Evolutionary conservation across 2,797 vertebrate genomes (phyloP).

Genomic region (Lerista edwardsae): DNA sequence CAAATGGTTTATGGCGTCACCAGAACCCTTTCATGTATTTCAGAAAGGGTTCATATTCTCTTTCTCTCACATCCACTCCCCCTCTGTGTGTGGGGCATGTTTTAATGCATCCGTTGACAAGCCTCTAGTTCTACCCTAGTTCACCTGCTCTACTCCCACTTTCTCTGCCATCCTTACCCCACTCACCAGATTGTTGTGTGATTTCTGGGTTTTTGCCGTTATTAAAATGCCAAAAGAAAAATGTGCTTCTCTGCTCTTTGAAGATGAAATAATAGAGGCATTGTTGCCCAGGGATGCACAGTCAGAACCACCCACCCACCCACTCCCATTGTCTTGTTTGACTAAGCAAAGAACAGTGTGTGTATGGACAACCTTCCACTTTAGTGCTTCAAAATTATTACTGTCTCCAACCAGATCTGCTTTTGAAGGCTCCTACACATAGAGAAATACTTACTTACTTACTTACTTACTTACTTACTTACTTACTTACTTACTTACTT

Average conservation of each 20-base stretch:
- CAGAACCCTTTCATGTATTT: not conserved
- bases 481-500: too few species aligned
- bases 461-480: too few species aligned
- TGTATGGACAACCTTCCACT: too few species aligned
- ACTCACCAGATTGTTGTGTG: not conserved
- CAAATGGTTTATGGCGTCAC: slow-evolving; percentile 60
- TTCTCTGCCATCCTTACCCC: not conserved
- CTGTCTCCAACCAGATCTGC: too few species aligned
- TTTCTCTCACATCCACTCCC: not conserved
- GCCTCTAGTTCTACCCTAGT: not conserved
- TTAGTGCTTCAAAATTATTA: too few species aligned
- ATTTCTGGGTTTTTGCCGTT: not conserved
- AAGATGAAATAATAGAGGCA: not conserved
- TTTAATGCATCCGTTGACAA: not conserved
- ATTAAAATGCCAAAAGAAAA: not conserved
- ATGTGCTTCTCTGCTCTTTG: not conserved
- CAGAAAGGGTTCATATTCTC: slow-evolving; percentile 11
- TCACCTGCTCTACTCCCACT: not conserved
- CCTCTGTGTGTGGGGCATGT: not conserved
- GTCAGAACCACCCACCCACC: not conserved
- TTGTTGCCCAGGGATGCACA: not conserved
- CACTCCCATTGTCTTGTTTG: not conserved
- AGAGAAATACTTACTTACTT: not conserved
- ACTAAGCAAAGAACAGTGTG: too few species aligned
- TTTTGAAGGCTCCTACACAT: too few species aligned